Base-by-base conservation (phyloP, 2,797 vertebrate genomes). In the Anguilla obscura region DNA sequence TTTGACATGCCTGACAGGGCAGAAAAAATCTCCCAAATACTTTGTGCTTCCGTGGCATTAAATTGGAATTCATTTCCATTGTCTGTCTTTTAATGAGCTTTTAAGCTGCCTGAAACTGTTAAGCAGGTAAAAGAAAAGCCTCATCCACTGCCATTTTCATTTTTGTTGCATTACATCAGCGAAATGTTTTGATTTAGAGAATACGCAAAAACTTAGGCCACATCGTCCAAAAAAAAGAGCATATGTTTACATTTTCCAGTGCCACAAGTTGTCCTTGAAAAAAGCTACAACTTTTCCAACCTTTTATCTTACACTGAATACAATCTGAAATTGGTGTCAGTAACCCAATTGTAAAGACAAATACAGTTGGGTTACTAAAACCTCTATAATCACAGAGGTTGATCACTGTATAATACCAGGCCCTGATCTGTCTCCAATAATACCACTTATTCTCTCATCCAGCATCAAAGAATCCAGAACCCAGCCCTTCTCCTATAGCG, bases 1-100 rank as follows among this genome's bases (percentile, higher is more conserved):
- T 86, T 80, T 88, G 74, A 86, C 33, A 88, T 82, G 83, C 83
- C 83, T 86, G 74, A 88, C 86, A 56, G 40, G 80, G 56, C 85
- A 74, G 60, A 66, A 85, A 40, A 87, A 87, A 90, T 84, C 54
- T 33, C 24, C 58, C 18, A 85, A 85, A 85, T 85, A 58, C 27
- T 16, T 60, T 85, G 50, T 82, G 79, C 45, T 58, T 56, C 83
- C 16, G 27, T 54, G 83, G 50, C 8, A 58, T 85, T 54, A 85
- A 85, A 85, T 85, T 85, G 83, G 83, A 85, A 85, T 85, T 85
- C 16, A 85, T 85, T 85, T 56, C 9, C 27, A 85, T 85, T 16
- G 50, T 54, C 50, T 50, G 54, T 85, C 80, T 56, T 30, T 85
- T 54, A 85, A 85, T 58, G 83, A 85, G 83, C 52, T 85, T 58